Evolutionary conservation across 1,140 invertebrate genomes (phyloP), one percentile per base, ranked within the genome.

Genomic region (Scaptomyza hsui): DNA sequence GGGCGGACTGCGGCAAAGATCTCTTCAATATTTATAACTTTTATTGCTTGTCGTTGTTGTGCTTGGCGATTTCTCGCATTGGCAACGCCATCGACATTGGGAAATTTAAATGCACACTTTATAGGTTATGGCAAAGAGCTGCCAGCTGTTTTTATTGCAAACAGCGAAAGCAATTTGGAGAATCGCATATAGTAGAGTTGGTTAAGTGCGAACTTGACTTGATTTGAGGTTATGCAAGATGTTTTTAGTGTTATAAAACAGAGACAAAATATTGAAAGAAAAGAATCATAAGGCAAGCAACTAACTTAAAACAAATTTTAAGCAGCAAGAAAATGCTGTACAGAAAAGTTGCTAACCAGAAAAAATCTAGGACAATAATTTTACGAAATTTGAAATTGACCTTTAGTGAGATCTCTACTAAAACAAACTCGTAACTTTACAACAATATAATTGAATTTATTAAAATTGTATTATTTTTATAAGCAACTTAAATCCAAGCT

Each of bases 1-100:
- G n/a, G 37, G 24, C 7, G 12, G 32, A 19, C n/a, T n/a, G n/a
- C n/a, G n/a, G n/a, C n/a, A n/a, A 19, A 19, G 32, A 67, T 39
- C 67, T 64, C 12, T 64, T 68, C 56, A 59, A 72, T 72, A 72
- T 72, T 72, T 72, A 72, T 68, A 72, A 53, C 56, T 68, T 61
- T 68, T 72, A 72, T 69, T 69, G 71, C 64, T 73, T 72, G 63
- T 72, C 70, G 61, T 72, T 37, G 26, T 61, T 32, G 47, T 42
- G 19, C 42, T 61, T 51, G 57, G 55, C 70, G 29, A 72, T 72
- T 72, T 72, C 63, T 69, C 51, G 70, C 53, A 61, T 68, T 52
- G 63, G 32, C 44, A 29, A 48, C 44, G 51, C 57, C 35, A 16
- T 37, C 49, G 53, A 18, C 63, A 61, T 67, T 68, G 55, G 64